Evolutionary conservation across 2,113 vertebrate species (phyloP), one percentile per base, ranked within the genome.

Genomic region (Trematocara nigrifrons): DNA sequence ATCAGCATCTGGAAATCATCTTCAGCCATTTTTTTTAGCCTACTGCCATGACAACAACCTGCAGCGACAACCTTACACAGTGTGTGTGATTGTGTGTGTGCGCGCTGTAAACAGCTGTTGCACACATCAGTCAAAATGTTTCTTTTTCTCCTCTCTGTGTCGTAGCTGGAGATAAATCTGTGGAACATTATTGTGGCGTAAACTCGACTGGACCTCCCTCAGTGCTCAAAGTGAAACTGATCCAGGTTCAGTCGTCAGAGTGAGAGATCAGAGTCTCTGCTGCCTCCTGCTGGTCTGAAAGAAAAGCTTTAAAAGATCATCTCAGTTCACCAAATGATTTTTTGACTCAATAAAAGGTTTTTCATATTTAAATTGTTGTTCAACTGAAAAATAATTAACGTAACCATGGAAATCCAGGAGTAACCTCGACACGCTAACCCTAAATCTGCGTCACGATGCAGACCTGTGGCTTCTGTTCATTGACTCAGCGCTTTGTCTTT

Each of bases 1-100:
- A 80, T 59, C 61, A 81, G 71, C 87, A 89, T 89, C 87, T 89
- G 87, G 84, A 83, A 89, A 80, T 61, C 74, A 83, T 89, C 80
- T 76, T 18, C 69, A 76, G 69, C 22, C 42, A 5, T 69, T n/a
- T 31, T 31, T 11, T 84, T 61, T 31, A 22, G 12, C 10, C 1
- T 71, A 35, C 82, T 79, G 52, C 35, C 61, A 82, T 89, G 59
- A 71, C 31, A 7, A 89, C 42, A n/a, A 10, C 56, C 16, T 42
- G 78, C 29, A 57, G 61, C 3, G 22, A 76, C 42, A 74, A 47
- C 42, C 22, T 78, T n/a, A 35, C 1, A 3, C 47, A 8, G 45
- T 2, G 26, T 26, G 66, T 45, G 13, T 29, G 66, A 6, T 2
- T 15, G 6, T 69, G n/a, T 45, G 38, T 35, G 33, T 7, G 35